Conservation (phyloP, 2,797 vertebrate genomes). For the Pelobates cultripes region DNA sequence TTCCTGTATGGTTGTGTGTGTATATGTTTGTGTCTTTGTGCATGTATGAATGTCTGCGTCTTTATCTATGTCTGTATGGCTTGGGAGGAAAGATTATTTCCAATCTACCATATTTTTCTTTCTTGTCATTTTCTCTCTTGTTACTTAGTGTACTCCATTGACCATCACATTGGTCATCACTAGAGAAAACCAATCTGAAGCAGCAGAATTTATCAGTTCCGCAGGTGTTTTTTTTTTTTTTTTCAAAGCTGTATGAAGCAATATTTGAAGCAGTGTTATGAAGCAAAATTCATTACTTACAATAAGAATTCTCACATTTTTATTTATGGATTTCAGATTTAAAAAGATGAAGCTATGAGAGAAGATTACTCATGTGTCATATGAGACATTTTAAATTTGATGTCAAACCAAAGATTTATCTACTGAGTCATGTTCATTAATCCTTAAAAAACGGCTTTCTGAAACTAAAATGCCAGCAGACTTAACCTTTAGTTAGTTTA, state of each 20-base stretch:
- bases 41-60: too few relatives aligned
- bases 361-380: slow-evolving; percentile 49
- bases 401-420: slow-evolving; percentile 52
- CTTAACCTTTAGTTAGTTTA: slow-evolving; percentile 54
- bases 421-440: slow-evolving; percentile 56
- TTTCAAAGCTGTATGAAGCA: neutral
- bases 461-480: slow-evolving; percentile 51
- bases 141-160: too few relatives aligned
- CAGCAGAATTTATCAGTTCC: too few relatives aligned
- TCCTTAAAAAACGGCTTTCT: slow-evolving; percentile 49
- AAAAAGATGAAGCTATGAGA: slow-evolving; percentile 12
- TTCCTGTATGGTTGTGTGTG: too few relatives aligned
- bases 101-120: too few relatives aligned
- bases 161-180: too few relatives aligned
- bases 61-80: too few relatives aligned
- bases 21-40: too few relatives aligned
- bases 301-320: slow-evolving; percentile 11
- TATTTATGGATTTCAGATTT: slow-evolving; percentile 19
- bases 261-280: neutral
- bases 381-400: slow-evolving; percentile 46
- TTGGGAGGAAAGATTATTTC: too few relatives aligned
- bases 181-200: too few relatives aligned
- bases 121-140: too few relatives aligned
- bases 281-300: slow-evolving; percentile 15
- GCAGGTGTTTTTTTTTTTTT: neutral